Percentiles rank a stretch among this genome's conserved stretches.
Conservation (phyloP, 2,888 invertebrate species). For the Drosophila monieri region DNA sequence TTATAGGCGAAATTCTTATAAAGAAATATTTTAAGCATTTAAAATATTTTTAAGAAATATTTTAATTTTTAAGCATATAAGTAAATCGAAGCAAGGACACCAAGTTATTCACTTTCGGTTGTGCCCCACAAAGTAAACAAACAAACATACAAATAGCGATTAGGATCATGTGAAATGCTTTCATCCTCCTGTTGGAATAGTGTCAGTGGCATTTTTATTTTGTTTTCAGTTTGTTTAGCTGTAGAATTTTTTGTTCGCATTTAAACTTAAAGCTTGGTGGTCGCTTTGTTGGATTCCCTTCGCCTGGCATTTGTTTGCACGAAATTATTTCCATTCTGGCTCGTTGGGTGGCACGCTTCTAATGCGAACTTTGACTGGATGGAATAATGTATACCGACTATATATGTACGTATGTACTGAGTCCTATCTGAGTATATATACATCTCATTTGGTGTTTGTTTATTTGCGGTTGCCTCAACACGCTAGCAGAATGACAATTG, state of each 20-base stretch:
- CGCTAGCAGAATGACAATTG: constrained; percentile 51
- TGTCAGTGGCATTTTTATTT: constrained; percentile 34
- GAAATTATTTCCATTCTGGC: constrained; percentile 32
- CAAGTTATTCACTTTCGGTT: neutral
- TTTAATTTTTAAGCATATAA: too few species aligned
- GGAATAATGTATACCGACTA: constrained; percentile 9
- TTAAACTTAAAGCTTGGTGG: constrained; percentile 21
- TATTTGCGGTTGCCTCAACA: constrained; percentile 27
- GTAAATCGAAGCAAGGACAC: neutral
- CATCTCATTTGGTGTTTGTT: constrained; percentile 14
- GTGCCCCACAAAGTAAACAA: constrained; percentile 3
- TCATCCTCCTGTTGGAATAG: constrained; percentile 25
- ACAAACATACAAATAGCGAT: constrained; percentile 27
- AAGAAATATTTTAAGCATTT: too few species aligned
- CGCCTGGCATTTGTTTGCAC: constrained; percentile 35
- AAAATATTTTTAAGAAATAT: too few species aligned
- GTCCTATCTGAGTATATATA: constrained; percentile 11
- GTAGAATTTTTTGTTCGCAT: constrained; percentile 7
- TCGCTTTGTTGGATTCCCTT: constrained; percentile 23
- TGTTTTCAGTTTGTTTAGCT: constrained; percentile 10
- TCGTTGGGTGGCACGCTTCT: constrained; percentile 14
- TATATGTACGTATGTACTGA: constrained; percentile 4
- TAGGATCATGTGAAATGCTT: constrained; percentile 38
- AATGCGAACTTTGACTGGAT: constrained; percentile 72
- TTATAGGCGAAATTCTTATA: too few species aligned